Conservation (phyloP, 2,113 vertebrate genomes). For the Stegostoma tigrinum region DNA sequence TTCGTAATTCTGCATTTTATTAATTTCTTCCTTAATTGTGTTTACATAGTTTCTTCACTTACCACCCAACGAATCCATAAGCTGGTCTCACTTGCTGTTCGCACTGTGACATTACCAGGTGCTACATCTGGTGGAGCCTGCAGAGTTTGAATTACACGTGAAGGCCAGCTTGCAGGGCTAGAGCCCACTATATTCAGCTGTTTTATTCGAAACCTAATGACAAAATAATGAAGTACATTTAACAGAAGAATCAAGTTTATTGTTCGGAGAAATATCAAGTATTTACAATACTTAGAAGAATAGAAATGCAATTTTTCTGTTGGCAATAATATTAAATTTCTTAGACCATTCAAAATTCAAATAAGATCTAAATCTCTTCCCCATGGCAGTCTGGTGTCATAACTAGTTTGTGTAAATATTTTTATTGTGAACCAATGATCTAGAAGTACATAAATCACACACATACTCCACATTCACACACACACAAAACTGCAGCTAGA, state of each 20-base stretch:
- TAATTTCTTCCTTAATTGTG: background rate
- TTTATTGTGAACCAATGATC: background rate
- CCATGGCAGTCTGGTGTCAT: background rate
- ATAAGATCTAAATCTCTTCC: background rate
- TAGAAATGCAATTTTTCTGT: conserved; percentile 1
- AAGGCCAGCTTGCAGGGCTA: conserved; percentile 71
- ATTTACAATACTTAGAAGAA: background rate
- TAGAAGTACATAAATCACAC: background rate
- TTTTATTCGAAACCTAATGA: conserved; percentile 75
- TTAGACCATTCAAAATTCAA: background rate
- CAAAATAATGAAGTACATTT: conserved; percentile 10
- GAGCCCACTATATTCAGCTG: conserved; percentile 83
- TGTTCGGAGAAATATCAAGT: background rate
- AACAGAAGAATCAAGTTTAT: background rate
- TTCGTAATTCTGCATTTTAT: background rate
- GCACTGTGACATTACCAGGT: conserved; percentile 70
- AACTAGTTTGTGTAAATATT: background rate
- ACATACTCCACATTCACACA: background rate
- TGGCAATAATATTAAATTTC: conserved; percentile 8
- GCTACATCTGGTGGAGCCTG: conserved; percentile 78
- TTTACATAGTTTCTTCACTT: conserved; percentile 41
- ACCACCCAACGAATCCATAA: conserved; percentile 85
- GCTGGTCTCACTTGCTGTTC: conserved; percentile 82
- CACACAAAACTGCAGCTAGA: background rate
- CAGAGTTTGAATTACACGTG: conserved; percentile 82